Percentiles rank a stretch among this genome's conserved stretches.
These are phyloP conservation scores for Cephus pulcher DNA, from an alignment of 2,888 invertebrate genomes.

Conservation along the genomic window DNA sequence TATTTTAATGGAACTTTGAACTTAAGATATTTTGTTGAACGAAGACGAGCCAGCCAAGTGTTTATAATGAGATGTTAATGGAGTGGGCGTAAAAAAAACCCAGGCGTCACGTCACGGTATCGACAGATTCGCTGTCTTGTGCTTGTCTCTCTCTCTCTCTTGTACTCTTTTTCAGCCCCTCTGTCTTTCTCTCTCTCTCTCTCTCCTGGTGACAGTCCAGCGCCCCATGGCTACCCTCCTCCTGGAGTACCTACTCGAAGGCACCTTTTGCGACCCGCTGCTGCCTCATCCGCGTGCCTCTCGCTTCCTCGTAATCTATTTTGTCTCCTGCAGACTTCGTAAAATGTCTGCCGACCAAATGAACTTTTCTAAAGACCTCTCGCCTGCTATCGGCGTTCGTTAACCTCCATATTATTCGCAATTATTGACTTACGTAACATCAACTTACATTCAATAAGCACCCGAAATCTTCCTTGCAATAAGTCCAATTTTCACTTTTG, in stretches of 20 bases:
- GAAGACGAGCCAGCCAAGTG: conserved; percentile 50
- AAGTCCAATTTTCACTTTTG: too few species aligned
- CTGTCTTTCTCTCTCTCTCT: conserved; percentile 9
- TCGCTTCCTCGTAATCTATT: conserved; percentile 51
- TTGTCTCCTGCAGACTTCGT: conserved; percentile 49
- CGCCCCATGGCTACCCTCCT: conserved; percentile 14
- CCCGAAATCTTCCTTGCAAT: background rate
- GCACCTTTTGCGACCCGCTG: conserved; percentile 23
- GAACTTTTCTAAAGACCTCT: conserved; percentile 2
- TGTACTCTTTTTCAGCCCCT: conserved; percentile 8
- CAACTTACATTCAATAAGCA: conserved; percentile 1
- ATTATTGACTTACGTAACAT: background rate
- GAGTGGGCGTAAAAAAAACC: conserved; percentile 58
- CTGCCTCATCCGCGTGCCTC: conserved; percentile 23
- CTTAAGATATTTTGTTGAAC: conserved; percentile 60
- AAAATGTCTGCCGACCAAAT: conserved; percentile 14
- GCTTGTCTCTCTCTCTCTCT: conserved; percentile 12
- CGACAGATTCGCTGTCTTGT: conserved; percentile 45
- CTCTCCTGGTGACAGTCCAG: conserved; percentile 20
- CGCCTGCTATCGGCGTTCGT: background rate
- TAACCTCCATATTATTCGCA: background rate
- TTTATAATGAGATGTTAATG: conserved; percentile 66
- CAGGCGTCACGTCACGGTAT: conserved; percentile 58
- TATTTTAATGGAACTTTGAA: conserved; percentile 65
- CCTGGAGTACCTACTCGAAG: conserved; percentile 9